Evolutionary conservation across 1,140 invertebrate genomes (phyloP).

Genomic region (Lordiphosa collinella): DNA sequence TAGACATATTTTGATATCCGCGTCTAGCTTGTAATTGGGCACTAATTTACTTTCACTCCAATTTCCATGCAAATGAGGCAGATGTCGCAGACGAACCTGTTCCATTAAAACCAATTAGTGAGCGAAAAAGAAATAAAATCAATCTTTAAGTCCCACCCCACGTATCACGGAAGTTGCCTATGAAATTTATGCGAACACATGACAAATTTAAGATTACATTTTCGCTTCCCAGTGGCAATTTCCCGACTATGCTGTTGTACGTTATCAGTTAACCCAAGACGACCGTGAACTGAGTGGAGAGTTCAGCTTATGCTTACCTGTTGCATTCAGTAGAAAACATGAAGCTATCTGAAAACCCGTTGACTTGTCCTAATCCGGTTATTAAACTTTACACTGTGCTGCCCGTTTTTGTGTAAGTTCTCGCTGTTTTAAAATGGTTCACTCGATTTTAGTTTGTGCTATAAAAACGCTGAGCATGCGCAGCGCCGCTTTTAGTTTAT

Average conservation of each 20-base stretch:
- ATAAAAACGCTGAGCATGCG: slow-evolving; percentile 54
- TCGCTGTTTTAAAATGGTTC: slow-evolving; percentile 30
- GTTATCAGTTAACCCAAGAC: background rate
- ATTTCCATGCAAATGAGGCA: slow-evolving; percentile 62
- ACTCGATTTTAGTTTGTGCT: slow-evolving; percentile 25
- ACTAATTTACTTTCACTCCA: slow-evolving; percentile 48
- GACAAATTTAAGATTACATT: slow-evolving; percentile 36
- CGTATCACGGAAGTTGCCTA: slow-evolving; percentile 27
- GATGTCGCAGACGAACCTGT: slow-evolving; percentile 18
- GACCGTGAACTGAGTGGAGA: slow-evolving; percentile 33
- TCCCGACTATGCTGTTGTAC: background rate
- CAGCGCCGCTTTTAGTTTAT: slow-evolving; percentile 68
- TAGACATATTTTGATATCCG: slow-evolving; percentile 18
- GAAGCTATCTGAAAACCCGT: slow-evolving; percentile 40
- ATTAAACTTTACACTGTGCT: slow-evolving; percentile 65
- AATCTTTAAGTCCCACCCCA: slow-evolving; percentile 28
- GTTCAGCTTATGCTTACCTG: slow-evolving; percentile 21
- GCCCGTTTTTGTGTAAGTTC: slow-evolving; percentile 42
- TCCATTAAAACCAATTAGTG: slow-evolving; percentile 50
- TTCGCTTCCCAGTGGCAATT: slow-evolving; percentile 30
- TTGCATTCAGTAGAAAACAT: too few species aligned
- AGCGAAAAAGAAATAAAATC: slow-evolving; percentile 39
- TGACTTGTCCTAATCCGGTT: slow-evolving; percentile 63
- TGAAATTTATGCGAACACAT: slow-evolving; percentile 37
- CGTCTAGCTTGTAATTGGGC: slow-evolving; percentile 42